These are phyloP conservation scores for Damaliscus lunatus DNA, from an alignment of 2,113 vertebrate species.

Conservation along the genomic window DNA sequence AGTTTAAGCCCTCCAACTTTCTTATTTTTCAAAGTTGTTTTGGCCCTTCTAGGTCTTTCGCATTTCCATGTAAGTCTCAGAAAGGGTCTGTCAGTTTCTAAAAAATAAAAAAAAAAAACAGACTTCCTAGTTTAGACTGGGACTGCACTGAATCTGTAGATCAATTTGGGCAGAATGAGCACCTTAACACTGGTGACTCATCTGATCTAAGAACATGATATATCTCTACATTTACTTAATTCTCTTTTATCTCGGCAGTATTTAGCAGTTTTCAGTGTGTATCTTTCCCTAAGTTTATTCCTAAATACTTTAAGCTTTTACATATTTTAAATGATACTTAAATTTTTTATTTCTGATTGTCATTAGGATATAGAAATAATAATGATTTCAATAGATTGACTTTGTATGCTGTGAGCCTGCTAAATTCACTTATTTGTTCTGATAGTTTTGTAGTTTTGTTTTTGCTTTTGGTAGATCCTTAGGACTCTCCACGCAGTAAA, in stretches of 20 bases:
- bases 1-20: neutral
- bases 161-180: neutral
- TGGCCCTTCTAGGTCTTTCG: neutral
- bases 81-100: neutral
- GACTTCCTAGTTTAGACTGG: neutral
- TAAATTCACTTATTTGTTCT: neutral
- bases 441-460: neutral
- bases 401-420: neutral
- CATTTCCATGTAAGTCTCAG: neutral
- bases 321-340: neutral
- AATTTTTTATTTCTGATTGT: neutral
- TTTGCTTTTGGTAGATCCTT: neutral
- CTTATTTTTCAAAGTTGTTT: neutral
- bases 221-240: neutral
- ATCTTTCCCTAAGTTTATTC: neutral
- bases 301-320: neutral
- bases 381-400: neutral
- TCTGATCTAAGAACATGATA: neutral
- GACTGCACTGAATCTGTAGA: neutral
- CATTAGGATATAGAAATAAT: neutral
- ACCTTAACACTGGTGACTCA: neutral
- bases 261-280: neutral
- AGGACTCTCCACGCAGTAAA: neutral
- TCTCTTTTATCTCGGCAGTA: neutral
- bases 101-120: neutral